A percentile compares a stretch with the other conserved stretches of the same genome.
These are phyloP conservation scores for Drosophila ficusphila DNA, from an alignment of 1,140 invertebrate species.

Conservation along the genomic window DNA sequence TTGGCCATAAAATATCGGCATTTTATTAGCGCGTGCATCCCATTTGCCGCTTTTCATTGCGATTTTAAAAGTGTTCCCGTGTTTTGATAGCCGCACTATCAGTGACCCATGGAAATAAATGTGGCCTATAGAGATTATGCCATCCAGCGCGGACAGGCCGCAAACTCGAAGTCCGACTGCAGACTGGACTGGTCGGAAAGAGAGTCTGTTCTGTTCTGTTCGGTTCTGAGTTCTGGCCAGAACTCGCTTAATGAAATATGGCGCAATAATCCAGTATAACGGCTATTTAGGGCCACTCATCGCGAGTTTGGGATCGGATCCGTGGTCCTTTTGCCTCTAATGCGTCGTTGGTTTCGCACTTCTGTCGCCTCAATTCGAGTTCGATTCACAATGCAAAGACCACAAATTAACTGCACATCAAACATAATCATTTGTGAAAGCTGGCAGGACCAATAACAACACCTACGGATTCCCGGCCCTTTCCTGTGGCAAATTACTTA, in stretches of 20 bases:
- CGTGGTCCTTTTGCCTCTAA: slow-evolving; percentile 42
- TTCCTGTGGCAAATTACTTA: slow-evolving; percentile 72
- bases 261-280: slow-evolving; percentile 78
- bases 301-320: slow-evolving; percentile 10
- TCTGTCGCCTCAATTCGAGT: slow-evolving; percentile 39
- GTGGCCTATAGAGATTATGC: slow-evolving; percentile 84
- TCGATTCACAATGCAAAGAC: slow-evolving; percentile 53
- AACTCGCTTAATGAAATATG: slow-evolving; percentile 75
- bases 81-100: slow-evolving; percentile 84
- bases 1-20: slow-evolving; percentile 80
- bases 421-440: slow-evolving; percentile 83
- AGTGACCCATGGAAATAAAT: slow-evolving; percentile 84
- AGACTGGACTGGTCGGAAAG: background rate
- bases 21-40: slow-evolving; percentile 83
- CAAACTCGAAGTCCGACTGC: slow-evolving; percentile 14
- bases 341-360: slow-evolving; percentile 68
- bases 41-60: slow-evolving; percentile 83
- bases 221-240: no score
- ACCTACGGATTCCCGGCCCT: slow-evolving; percentile 45
- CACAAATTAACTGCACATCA: slow-evolving; percentile 81
- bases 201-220: no score
- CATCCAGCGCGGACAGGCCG: slow-evolving; percentile 47
- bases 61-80: slow-evolving; percentile 84
- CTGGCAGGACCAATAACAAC: slow-evolving; percentile 61
- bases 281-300: slow-evolving; percentile 77